Base-by-base conservation (phyloP, 2,113 vertebrate genomes). In the Malurus melanocephalus region DNA sequence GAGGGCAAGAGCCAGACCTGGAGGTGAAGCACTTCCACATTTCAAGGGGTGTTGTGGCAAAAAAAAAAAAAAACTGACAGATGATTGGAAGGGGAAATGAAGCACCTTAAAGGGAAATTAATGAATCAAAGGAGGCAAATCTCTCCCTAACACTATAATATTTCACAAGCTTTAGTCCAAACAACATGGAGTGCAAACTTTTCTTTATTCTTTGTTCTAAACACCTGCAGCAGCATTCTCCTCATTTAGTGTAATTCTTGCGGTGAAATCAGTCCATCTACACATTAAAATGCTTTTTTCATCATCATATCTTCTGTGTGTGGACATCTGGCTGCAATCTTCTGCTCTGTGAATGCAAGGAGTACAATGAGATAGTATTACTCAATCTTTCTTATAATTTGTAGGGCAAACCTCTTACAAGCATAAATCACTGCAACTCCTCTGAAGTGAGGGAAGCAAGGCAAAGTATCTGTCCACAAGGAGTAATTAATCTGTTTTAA, bases 51-150 rank as follows among this genome's bases (percentile, higher is more conserved):
- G 71, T 51, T 67, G 56, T 40, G 43, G 79, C 23, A 82, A 92
- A 94, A 86, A 92, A 76, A 73, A 73, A 16, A 80, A 76, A 73
- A 15, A 80, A 42, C 84, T 85, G 91, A 84, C 81, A 86, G 69
- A 74, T 1, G 61, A 84, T 8, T 88, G 60, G 33, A 46, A 93
- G 59, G 76, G 92, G 85, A 94, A 93, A 94, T 89, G 71, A 91
- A 90, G 89, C 26, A 7, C 82, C 90, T 92, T 59, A 89, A 90
- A 94, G 52, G 76, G 81, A 95, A 95, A 95, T 80, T 62, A 87
- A 86, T 92, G 45, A 95, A 89, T 94, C 64, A 93, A 95, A 93
- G 84, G 43, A 89, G 88, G 76, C 46, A 88, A 81, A 90, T 60
- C 33, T 86, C n/a, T 80, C 55, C 55, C 51, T 81, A 80, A 55